phyloP scores from a whole-genome alignment of 2,888 invertebrate species.

The Drosophila rubida region DNA sequence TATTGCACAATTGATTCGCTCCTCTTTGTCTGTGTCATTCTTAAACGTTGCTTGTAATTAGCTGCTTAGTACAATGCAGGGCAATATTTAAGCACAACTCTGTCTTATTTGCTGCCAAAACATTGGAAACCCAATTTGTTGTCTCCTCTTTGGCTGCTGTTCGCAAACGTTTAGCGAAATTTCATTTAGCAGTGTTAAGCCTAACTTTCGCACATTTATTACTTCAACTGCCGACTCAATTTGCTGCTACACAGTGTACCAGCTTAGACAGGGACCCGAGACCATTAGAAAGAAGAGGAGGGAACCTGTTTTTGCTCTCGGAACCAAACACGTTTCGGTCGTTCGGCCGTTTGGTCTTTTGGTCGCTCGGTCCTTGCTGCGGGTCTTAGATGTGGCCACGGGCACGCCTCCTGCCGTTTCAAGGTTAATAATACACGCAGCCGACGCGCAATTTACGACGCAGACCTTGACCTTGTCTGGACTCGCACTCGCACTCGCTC shows the following conservation, averaged over 20 bases:
- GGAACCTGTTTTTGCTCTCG: slow-evolving; percentile 16
- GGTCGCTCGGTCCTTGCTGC: slow-evolving; percentile 21
- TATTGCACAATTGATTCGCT: background rate
- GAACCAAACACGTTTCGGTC: slow-evolving; percentile 25
- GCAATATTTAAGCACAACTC: too few species aligned
- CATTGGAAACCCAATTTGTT: too few species aligned
- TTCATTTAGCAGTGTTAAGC: background rate
- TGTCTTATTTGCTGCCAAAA: too few species aligned
- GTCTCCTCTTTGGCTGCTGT: background rate
- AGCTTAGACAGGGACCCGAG: background rate
- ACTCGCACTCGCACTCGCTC: background rate
- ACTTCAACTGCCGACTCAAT: background rate
- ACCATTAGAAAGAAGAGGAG: slow-evolving; percentile 13
- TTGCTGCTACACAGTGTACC: slow-evolving; percentile 8
- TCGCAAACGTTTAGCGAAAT: background rate
- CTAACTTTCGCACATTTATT: too few species aligned
- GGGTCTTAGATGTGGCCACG: slow-evolving; percentile 6
- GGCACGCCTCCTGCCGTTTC: slow-evolving; percentile 46
- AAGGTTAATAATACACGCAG: slow-evolving; percentile 49
- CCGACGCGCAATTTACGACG: slow-evolving; percentile 38
- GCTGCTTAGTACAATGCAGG: too few species aligned
- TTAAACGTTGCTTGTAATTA: background rate
- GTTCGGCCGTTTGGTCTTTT: too few species aligned
- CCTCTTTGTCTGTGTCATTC: background rate
- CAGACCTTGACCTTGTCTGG: slow-evolving; percentile 54